Evolutionary conservation across 2,888 invertebrate species (phyloP), one percentile per base, ranked within the genome.

Genomic region (Minunthozetes semirufus): DNA sequence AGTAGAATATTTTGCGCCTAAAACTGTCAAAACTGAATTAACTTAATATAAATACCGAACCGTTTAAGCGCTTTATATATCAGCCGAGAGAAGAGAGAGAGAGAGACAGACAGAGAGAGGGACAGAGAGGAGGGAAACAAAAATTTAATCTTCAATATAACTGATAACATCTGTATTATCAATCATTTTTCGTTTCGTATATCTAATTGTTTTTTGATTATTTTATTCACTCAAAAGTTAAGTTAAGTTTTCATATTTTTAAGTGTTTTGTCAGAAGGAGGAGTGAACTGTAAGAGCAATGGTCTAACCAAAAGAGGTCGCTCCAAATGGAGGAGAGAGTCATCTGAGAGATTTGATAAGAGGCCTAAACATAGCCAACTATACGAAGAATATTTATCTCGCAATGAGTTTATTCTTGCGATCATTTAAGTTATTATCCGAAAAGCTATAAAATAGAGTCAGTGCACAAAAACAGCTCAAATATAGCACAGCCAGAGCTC

Each of bases 341-440:
- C 8, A 17, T 33, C 17, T 2, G 61, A 33, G 27, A 56, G 25
- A 11, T 27, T 27, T 59, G 11, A 33, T 56, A 22, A 27, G 56
- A 56, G 22, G 33, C 33, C 33, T 33, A 33, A n/a, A 33, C 33
- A 33, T 33, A n/a, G n/a, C n/a, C n/a, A n/a, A n/a, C n/a, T n/a
- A 33, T 48, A 48, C 22, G 19, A 29, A 63, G 61, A 63, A 33
- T 68, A 68, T 68, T 42, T 68, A 68, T 68, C 38, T 68, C 22
- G 13, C 4, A 66, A 68, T 68, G 68, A 68, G 68, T 42, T 68
- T 38, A 68, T 68, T 68, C 42, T 68, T 46, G 68, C 46, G 19
- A 68, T 68, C 68, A 68, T 68, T 68, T 68, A 68, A 68, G 68
- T 68, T 68, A 68, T 68, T 68, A 68, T 68, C 68, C 38, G 42